These are phyloP conservation scores for Bucorvus abyssinicus DNA, from an alignment of 2,797 vertebrate genomes.

Conservation along the genomic window DNA sequence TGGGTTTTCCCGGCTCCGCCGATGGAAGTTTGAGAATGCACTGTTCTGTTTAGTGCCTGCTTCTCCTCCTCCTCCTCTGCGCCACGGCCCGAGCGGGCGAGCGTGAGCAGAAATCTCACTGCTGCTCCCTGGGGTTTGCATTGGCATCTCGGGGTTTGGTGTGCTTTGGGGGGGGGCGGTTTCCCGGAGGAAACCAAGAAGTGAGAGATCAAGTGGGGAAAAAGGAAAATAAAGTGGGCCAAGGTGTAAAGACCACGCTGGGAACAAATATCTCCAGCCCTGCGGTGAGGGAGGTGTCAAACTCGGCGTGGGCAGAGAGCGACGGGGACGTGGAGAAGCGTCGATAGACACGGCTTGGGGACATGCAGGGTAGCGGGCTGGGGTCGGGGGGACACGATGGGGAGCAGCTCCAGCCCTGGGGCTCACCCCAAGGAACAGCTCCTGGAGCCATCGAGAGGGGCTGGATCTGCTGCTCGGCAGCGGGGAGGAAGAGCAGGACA, in stretches of 20 bases:
- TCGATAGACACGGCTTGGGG: accelerated
- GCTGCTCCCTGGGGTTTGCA: neutral
- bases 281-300: neutral
- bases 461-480: accelerated
- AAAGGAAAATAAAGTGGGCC: neutral
- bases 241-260: neutral
- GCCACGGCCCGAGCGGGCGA: accelerated
- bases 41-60: neutral
- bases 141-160: neutral
- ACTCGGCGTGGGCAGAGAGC: accelerated
- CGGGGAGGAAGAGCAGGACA: accelerated
- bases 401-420: neutral
- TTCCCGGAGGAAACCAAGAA: neutral
- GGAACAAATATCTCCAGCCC: neutral
- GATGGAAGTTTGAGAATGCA: neutral
- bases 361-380: accelerated
- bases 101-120: neutral
- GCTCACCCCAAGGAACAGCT: neutral
- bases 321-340: neutral
- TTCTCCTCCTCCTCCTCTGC: neutral
- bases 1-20: neutral
- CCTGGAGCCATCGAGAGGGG: neutral
- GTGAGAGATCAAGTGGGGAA: neutral
- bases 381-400: accelerated
- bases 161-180: too few species aligned